phyloP scores from a whole-genome alignment of 2,888 invertebrate species.

The Drosophila picticornis region DNA sequence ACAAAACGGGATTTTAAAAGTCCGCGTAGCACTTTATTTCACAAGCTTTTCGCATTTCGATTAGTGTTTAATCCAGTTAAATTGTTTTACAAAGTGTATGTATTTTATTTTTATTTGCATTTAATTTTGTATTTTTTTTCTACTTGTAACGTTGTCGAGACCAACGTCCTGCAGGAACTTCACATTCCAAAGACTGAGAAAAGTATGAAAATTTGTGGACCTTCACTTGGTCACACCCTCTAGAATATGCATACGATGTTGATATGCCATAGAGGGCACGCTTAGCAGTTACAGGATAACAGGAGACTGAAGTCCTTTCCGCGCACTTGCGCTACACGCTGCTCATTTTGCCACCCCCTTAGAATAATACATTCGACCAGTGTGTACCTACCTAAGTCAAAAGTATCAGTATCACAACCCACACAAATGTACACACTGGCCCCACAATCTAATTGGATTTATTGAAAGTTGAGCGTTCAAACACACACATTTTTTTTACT shows the following conservation, averaged over 20 bases:
- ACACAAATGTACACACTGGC: conserved; percentile 7
- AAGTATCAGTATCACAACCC: conserved; percentile 2
- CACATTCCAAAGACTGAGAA: conserved; percentile 83
- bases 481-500: too few species aligned
- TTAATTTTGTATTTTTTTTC: conserved; percentile 29
- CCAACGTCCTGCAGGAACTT: conserved; percentile 79
- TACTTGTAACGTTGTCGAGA: conserved; percentile 45
- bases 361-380: conserved; percentile 25
- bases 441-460: neutral
- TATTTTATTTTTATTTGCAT: conserved; percentile 1
- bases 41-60: conserved; percentile 42
- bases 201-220: conserved; percentile 84
- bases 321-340: conserved; percentile 41
- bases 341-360: conserved; percentile 52
- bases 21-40: conserved; percentile 35
- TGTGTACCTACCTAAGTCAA: conserved; percentile 24
- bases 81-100: conserved; percentile 3
- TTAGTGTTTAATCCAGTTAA: conserved; percentile 13
- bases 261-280: conserved; percentile 46
- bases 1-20: conserved; percentile 29
- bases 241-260: conserved; percentile 81
- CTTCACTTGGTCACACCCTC: conserved; percentile 86
- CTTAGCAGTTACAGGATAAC: conserved; percentile 61
- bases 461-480: neutral
- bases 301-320: conserved; percentile 55